Evolutionary conservation across 2,888 invertebrate genomes (phyloP).

Genomic region (Limnephilus marmoratus): DNA sequence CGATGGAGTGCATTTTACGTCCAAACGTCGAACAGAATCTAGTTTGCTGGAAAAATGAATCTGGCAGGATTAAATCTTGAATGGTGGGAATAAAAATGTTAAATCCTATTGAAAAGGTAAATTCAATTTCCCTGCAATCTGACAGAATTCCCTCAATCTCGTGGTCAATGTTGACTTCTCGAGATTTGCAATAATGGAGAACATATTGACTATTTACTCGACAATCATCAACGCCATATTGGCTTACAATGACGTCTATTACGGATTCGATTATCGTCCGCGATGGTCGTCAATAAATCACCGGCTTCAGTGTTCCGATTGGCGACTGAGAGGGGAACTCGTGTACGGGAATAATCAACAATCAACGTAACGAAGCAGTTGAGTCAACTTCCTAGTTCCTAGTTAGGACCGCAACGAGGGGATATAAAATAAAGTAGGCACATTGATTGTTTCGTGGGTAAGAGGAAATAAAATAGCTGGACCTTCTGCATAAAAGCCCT

Average conservation of each 20-base stretch:
- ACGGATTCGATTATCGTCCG: conserved; percentile 22
- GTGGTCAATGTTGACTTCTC: neutral
- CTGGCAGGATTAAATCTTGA: neutral
- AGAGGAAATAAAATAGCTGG: neutral
- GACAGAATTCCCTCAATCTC: neutral
- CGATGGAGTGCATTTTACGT: neutral
- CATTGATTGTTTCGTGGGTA: neutral
- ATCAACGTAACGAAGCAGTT: neutral
- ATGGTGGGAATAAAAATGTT: neutral
- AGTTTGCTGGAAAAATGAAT: neutral
- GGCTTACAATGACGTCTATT: neutral
- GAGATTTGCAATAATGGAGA: neutral
- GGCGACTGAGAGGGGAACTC: neutral
- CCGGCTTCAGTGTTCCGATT: neutral
- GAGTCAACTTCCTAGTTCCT: neutral
- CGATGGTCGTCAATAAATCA: conserved; percentile 14
- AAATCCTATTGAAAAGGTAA: neutral
- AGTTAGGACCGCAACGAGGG: neutral
- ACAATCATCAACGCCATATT: conserved; percentile 8
- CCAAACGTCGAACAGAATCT: too few relatives aligned
- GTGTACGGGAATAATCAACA: conserved; percentile 2
- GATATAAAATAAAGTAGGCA: neutral
- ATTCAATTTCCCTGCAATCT: neutral
- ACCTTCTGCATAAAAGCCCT: neutral
- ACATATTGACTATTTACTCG: neutral